phyloP scores from a whole-genome alignment of 2,113 vertebrate genomes.

The Bungarus multicinctus region DNA sequence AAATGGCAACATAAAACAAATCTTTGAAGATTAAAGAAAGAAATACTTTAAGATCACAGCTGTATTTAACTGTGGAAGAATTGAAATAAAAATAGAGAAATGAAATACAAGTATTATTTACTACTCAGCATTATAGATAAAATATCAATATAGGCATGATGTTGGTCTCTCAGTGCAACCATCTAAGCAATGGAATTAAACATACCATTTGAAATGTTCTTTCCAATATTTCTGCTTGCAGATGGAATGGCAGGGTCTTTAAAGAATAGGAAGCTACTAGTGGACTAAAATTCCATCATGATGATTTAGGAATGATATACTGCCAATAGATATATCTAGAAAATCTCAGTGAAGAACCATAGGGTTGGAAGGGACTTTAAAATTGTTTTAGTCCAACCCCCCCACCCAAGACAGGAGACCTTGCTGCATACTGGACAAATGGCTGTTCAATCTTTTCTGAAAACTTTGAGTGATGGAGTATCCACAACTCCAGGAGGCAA shows the following conservation, averaged over 20 bases:
- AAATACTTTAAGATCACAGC: background rate
- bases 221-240: background rate
- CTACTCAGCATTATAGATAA: background rate
- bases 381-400: too few species aligned
- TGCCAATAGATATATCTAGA: background rate
- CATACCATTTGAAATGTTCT: too few species aligned
- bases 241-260: too few species aligned
- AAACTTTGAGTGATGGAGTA: too few species aligned
- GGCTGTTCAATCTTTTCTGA: too few species aligned
- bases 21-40: constrained; percentile 16
- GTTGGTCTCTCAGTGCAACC: background rate
- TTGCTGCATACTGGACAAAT: too few species aligned
- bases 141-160: background rate
- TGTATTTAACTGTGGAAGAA: background rate
- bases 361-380: too few species aligned
- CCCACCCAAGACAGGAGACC: too few species aligned
- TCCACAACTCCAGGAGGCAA: too few species aligned
- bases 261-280: background rate
- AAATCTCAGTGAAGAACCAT: too few species aligned
- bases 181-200: background rate
- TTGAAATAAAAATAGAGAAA: background rate
- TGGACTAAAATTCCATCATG: background rate
- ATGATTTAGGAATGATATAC: background rate
- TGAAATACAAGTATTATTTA: background rate
- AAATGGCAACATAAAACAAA: constrained; percentile 30